Conservation (phyloP, 2,113 vertebrate genomes). For the Prionailurus bengalensis region DNA sequence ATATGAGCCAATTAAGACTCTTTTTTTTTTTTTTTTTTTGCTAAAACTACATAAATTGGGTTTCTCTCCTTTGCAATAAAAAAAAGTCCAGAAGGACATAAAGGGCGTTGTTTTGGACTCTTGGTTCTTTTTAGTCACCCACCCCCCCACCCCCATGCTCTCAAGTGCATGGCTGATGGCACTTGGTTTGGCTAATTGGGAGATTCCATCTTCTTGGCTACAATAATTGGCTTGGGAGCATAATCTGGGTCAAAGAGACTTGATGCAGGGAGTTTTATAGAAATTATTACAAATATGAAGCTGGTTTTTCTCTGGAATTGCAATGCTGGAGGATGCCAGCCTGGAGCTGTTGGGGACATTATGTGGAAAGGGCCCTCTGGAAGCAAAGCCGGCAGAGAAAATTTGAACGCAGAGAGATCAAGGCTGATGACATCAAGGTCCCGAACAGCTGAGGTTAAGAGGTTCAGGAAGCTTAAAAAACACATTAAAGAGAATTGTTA, state of each 20-base stretch:
- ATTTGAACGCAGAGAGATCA: conserved; percentile 52
- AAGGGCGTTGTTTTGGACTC: not conserved
- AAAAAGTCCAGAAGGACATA: not conserved
- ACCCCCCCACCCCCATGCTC: not conserved
- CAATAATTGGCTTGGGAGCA: not conserved
- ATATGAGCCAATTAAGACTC: not conserved
- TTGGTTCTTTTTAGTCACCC: not conserved
- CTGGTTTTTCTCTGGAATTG: not conserved
- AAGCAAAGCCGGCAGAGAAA: conserved; percentile 12
- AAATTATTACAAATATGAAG: not conserved
- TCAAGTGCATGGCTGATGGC: not conserved
- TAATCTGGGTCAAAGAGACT: not conserved
- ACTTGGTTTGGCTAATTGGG: not conserved
- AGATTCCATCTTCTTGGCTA: not conserved
- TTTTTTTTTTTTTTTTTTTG: not conserved
- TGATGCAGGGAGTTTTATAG: not conserved
- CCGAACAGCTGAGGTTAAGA: conserved; percentile 73
- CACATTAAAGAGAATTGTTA: conserved; percentile 68
- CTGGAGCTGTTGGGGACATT: not conserved
- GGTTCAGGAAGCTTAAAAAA: conserved; percentile 51
- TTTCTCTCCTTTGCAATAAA: conserved; percentile 5
- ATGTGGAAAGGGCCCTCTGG: not conserved
- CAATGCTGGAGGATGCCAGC: not conserved
- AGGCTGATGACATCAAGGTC: conserved; percentile 71
- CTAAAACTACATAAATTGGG: not conserved